Evolutionary conservation across 2,113 vertebrate genomes (phyloP).

Genomic region (Alces alces): DNA sequence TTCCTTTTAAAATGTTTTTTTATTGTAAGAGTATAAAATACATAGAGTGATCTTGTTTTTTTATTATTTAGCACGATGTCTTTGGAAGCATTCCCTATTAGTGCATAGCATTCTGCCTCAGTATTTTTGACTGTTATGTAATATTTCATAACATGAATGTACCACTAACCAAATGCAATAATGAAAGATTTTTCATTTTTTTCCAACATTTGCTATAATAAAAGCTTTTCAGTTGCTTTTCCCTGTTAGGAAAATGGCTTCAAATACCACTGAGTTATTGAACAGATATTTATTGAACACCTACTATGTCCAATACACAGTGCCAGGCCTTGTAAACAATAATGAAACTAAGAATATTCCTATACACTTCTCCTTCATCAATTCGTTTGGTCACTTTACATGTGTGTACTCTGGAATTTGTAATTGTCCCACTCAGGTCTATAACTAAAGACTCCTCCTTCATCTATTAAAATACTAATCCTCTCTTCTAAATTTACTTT

Average conservation of each 20-base stretch:
- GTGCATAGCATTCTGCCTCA: neutral
- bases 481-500: slow-evolving; percentile 19
- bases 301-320: neutral
- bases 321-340: neutral
- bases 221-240: neutral
- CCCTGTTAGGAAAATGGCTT: neutral
- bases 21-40: neutral
- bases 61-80: neutral
- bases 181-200: neutral
- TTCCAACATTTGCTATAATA: neutral
- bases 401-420: neutral
- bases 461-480: neutral
- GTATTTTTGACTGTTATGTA: neutral
- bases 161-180: neutral
- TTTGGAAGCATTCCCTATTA: neutral
- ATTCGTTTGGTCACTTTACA: neutral
- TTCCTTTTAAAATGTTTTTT: neutral
- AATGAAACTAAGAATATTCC: slow-evolving; percentile 30
- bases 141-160: neutral
- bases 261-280: neutral
- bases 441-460: slow-evolving; percentile 10
- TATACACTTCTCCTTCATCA: neutral
- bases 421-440: neutral
- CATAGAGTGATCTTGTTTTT: neutral
- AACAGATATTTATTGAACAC: neutral